phyloP scores from a whole-genome alignment of 2,113 vertebrate species.

The Scomber japonicus region DNA sequence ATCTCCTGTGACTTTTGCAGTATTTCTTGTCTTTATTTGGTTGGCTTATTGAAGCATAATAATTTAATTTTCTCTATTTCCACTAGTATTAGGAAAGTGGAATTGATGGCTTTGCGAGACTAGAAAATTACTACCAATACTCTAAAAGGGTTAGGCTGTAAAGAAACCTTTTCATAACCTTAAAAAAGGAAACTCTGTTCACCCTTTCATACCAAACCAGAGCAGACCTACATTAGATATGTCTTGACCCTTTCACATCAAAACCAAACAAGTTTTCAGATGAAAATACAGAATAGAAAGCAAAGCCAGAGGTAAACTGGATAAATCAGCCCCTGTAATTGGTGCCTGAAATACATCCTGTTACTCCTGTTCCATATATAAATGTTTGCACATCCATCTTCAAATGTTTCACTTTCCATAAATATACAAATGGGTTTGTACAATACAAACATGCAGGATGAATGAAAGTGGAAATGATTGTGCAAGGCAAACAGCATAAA shows the following conservation, averaged over 20 bases:
- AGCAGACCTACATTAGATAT: background rate
- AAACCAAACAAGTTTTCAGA: too few species aligned
- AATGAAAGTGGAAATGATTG: slow-evolving; percentile 10
- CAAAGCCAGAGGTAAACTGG: background rate
- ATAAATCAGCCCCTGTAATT: slow-evolving; percentile 8
- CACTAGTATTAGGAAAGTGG: background rate
- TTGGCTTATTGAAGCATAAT: slow-evolving; percentile 2
- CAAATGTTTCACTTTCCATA: slow-evolving; percentile 30
- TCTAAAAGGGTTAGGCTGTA: background rate
- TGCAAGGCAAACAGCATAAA: slow-evolving; percentile 18
- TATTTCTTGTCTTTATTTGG: background rate
- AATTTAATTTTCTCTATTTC: background rate
- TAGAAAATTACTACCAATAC: background rate
- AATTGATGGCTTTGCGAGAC: slow-evolving; percentile 1
- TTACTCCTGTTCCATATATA: background rate
- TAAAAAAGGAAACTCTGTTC: background rate
- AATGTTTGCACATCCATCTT: slow-evolving; percentile 11
- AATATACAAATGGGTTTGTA: slow-evolving; percentile 11
- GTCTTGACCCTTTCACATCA: too few species aligned
- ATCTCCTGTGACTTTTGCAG: slow-evolving; percentile 1
- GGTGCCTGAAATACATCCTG: background rate
- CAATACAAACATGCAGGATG: background rate
- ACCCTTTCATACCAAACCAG: background rate
- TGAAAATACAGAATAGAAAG: too few species aligned
- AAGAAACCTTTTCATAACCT: background rate